Conservation (phyloP, 2,888 invertebrate genomes). For the Heteropelma amictum region DNA sequence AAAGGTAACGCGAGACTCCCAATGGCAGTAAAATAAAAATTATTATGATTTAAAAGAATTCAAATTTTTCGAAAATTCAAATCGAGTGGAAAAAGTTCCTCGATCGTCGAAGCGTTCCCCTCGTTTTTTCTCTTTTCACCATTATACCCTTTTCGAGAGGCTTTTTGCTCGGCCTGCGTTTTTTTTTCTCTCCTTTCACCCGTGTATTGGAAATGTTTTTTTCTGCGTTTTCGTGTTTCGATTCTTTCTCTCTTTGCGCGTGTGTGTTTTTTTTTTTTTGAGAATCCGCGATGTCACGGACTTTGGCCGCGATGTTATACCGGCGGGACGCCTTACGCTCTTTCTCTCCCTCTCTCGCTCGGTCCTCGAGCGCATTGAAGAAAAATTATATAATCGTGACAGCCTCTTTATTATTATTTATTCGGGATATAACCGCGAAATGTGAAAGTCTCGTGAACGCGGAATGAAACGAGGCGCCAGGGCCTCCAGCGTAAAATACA, state of each 20-base stretch:
- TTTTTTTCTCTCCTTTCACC: not conserved
- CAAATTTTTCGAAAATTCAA: too few species aligned
- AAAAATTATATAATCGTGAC: constrained; percentile 60
- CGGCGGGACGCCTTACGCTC: not conserved
- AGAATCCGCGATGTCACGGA: not conserved
- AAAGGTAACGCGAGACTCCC: too few species aligned
- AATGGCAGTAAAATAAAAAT: too few species aligned
- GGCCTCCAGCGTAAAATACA: constrained; percentile 37
- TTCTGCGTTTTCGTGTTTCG: not conserved
- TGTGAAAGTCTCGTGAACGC: constrained; percentile 68
- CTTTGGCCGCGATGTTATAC: too few species aligned
- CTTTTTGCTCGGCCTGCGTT: too few species aligned
- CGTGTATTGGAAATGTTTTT: not conserved
- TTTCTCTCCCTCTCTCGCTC: not conserved
- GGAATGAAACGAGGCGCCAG: constrained; percentile 42
- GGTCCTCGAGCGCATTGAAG: not conserved
- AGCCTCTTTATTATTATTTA: constrained; percentile 62
- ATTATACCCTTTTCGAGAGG: too few species aligned
- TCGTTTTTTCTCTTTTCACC: too few species aligned
- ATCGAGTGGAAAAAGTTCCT: too few species aligned
- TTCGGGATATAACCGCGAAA: constrained; percentile 69
- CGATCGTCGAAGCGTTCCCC: too few species aligned
- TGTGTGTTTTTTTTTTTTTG: not conserved
- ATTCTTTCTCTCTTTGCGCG: not conserved
- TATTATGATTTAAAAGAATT: too few species aligned